Evolutionary conservation across 2,888 invertebrate genomes (phyloP).

Genomic region (Linyphia triangularis): DNA sequence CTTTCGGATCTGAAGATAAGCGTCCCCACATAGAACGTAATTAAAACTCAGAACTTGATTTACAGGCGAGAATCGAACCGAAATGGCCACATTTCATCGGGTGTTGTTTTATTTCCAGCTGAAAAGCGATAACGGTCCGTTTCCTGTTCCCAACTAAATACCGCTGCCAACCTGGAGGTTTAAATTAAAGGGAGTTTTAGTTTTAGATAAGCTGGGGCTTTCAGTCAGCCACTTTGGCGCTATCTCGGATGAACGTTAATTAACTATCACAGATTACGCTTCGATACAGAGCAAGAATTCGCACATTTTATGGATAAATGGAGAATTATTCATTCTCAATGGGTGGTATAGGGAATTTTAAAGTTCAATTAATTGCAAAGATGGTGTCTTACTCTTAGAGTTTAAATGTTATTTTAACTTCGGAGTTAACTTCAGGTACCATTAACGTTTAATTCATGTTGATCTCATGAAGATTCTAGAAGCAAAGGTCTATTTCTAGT

Average conservation of each 20-base stretch:
- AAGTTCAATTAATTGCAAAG: no score
- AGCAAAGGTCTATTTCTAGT: no score
- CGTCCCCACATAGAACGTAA: neutral
- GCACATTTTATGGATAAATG: no score
- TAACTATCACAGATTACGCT: constrained; percentile 11
- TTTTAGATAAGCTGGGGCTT: no score
- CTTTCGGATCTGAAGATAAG: neutral
- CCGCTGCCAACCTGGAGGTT: neutral
- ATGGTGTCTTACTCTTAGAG: no score
- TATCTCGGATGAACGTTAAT: constrained; percentile 24
- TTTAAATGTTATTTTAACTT: no score
- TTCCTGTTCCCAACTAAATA: neutral
- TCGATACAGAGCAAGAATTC: no score
- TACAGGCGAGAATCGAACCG: constrained; percentile 3
- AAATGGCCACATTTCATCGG: neutral
- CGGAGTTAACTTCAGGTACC: no score
- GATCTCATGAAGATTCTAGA: no score
- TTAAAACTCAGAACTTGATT: constrained; percentile 23
- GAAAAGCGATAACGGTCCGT: neutral
- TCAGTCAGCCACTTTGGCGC: constrained; percentile 20
- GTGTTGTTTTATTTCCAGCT: neutral
- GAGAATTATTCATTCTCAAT: no score
- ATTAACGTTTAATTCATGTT: no score
- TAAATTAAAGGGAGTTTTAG: neutral
- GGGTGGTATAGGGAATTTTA: no score